These are phyloP conservation scores for Turnix velox DNA, from an alignment of 2,113 vertebrate genomes.

Conservation along the genomic window DNA sequence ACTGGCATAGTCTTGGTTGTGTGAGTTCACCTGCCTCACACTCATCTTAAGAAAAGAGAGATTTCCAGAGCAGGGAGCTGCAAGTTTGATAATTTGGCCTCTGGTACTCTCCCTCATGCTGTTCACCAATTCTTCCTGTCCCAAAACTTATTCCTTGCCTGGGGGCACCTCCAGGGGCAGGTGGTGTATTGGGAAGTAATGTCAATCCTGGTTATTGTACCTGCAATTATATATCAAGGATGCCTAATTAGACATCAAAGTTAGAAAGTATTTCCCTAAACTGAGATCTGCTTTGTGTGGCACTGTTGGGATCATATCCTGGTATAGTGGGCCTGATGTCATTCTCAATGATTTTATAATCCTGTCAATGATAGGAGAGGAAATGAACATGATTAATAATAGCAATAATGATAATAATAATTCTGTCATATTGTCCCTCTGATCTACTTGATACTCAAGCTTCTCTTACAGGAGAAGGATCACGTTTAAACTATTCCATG, in stretches of 20 bases:
- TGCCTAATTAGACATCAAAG: background rate
- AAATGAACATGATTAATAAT: background rate
- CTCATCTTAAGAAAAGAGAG: background rate
- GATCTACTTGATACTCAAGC: background rate
- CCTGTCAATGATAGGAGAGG: background rate
- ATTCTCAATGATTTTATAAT: background rate
- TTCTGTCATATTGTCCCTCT: background rate
- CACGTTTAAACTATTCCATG: background rate
- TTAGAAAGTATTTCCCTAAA: background rate
- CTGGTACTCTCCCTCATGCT: background rate
- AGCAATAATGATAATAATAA: background rate
- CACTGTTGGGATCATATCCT: background rate
- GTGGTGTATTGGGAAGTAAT: background rate
- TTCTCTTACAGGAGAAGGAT: background rate
- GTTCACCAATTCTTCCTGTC: background rate
- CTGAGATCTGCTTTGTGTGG: background rate
- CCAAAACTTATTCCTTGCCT: background rate
- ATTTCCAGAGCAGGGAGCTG: background rate
- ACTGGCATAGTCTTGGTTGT: fast-evolving
- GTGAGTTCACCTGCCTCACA: background rate
- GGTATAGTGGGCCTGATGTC: background rate
- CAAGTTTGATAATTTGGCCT: background rate
- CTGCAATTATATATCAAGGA: background rate
- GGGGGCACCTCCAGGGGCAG: background rate
- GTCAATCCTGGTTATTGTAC: background rate